Percentiles rank a stretch among this genome's conserved stretches.
Evolutionary conservation across 2,797 vertebrate genomes (phyloP).

Genomic region (Prionace glauca): DNA sequence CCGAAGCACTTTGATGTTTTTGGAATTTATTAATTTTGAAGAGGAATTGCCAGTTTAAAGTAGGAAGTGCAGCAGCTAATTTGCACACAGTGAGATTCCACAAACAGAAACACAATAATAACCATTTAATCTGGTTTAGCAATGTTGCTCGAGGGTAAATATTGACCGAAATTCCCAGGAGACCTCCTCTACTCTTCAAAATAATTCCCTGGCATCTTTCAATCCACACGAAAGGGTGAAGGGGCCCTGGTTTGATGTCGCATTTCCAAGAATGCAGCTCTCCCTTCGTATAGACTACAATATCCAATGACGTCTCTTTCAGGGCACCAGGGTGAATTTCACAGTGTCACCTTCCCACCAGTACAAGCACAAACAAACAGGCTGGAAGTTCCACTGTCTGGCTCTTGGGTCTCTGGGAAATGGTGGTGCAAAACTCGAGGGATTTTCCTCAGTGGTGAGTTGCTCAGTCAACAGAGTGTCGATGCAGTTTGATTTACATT

Average conservation of each 20-base stretch:
- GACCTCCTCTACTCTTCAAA: not conserved
- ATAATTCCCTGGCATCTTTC: not conserved
- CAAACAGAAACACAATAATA: not conserved
- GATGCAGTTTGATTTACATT: not conserved
- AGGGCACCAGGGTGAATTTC: not conserved
- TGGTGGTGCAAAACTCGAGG: not conserved
- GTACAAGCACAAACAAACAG: not conserved
- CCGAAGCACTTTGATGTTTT: not conserved
- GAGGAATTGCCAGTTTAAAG: not conserved
- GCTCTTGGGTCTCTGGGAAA: not conserved
- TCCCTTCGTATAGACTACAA: not conserved
- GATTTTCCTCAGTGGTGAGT: not conserved
- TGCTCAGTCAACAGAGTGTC: not conserved
- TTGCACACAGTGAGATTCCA: not conserved
- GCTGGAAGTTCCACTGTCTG: not conserved
- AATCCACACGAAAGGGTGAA: not conserved
- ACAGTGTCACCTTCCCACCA: not conserved
- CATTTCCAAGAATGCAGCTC: not conserved
- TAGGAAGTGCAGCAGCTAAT: not conserved
- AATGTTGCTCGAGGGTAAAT: not conserved
- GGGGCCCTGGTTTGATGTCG: not conserved
- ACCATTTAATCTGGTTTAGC: not conserved
- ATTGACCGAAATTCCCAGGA: not conserved
- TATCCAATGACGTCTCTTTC: not conserved
- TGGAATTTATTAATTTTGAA: not conserved